Percentiles rank a stretch among this genome's conserved stretches.
phyloP scores from a whole-genome alignment of 2,113 vertebrate genomes.

The Corythoichthys intestinalis region DNA sequence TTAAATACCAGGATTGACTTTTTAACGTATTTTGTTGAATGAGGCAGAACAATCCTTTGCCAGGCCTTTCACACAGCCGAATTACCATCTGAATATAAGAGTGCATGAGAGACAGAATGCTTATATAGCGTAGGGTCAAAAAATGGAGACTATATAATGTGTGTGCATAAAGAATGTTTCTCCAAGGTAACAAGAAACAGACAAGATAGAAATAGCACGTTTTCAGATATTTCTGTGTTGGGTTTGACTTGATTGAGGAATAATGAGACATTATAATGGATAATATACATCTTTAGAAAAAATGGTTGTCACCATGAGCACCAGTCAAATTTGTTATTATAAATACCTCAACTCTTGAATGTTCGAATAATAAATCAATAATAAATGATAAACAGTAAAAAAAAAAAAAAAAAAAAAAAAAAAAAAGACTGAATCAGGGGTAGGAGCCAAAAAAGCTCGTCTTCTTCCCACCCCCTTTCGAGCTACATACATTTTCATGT shows the following conservation, averaged over 20 bases:
- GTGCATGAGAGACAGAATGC: constrained; percentile 55
- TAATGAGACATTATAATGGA: constrained; percentile 1
- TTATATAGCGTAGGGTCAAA: constrained; percentile 63
- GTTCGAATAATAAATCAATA: too few species aligned
- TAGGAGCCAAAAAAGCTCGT: too few species aligned
- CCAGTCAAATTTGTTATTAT: too few species aligned
- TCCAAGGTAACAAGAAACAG: constrained; percentile 45
- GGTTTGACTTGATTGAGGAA: constrained; percentile 26
- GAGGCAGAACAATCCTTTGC: constrained; percentile 62
- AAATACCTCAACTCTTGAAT: too few species aligned
- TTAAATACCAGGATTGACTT: constrained; percentile 74
- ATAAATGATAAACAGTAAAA: too few species aligned
- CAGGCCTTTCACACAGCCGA: constrained; percentile 64
- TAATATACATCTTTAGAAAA: neutral
- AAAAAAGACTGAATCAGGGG: too few species aligned
- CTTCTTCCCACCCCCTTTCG: too few species aligned
- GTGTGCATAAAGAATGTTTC: constrained; percentile 61
- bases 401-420: too few species aligned
- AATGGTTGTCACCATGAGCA: too few species aligned
- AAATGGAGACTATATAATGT: constrained; percentile 66
- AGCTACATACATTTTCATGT: too few species aligned
- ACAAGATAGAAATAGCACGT: constrained; percentile 39
- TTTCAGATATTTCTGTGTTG: constrained; percentile 13
- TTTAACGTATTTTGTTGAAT: constrained; percentile 71
- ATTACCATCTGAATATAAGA: constrained; percentile 78